Conservation (phyloP, 2,113 vertebrate genomes). For the Pseudonaja textilis region DNA sequence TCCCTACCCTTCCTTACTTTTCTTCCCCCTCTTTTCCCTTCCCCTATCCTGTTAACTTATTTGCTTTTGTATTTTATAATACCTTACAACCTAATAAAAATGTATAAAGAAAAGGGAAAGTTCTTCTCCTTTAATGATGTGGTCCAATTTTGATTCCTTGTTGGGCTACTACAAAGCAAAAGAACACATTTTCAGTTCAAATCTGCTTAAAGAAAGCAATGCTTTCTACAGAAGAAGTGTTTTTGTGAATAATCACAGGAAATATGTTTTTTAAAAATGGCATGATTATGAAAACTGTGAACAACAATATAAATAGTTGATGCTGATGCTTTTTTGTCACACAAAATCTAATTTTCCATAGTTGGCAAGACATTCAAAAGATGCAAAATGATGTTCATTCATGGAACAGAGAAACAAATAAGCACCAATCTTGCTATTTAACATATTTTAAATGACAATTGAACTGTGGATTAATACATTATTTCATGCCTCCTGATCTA, state of each 20-base stretch:
- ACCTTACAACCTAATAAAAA: too few relatives aligned
- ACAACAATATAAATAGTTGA: neutral
- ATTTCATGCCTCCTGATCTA: neutral
- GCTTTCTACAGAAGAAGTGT: conserved; percentile 29
- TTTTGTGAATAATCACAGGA: neutral
- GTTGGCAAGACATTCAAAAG: neutral
- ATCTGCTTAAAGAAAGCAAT: conserved; percentile 8
- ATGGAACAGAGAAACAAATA: neutral
- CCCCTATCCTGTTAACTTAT: too few relatives aligned
- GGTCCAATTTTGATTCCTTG: neutral
- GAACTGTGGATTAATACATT: neutral
- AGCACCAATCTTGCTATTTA: neutral
- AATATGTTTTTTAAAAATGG: neutral
- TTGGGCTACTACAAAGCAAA: neutral
- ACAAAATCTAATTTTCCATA: neutral
- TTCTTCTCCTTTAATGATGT: neutral
- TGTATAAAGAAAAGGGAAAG: neutral
- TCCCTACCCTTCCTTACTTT: too few relatives aligned
- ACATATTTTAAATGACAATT: neutral
- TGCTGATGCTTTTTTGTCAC: neutral
- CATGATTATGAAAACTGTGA: neutral
- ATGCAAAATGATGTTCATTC: neutral
- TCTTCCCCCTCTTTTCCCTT: too few relatives aligned
- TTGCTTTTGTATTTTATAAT: too few relatives aligned
- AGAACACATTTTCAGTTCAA: neutral